Evolutionary conservation across 2,888 invertebrate species (phyloP), one percentile per base, ranked within the genome.

Genomic region (Dione vanillae): DNA sequence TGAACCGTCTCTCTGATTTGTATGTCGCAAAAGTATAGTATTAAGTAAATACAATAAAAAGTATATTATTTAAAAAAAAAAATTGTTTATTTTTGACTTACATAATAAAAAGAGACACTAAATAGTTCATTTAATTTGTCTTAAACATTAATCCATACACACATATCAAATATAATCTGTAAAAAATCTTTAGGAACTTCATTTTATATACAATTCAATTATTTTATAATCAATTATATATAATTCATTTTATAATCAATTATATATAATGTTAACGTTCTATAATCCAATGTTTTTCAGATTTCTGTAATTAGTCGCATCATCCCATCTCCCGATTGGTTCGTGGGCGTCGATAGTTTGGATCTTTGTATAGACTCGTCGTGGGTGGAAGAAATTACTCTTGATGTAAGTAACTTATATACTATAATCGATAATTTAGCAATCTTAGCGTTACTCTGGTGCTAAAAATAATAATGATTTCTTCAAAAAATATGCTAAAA

Each of bases 281-380:
- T 3, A 41, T 41, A 41, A 40, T 40, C 37, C 5, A 12, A 8
- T 64, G 3, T 43, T 41, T 11, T 14, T 0, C 87, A 95, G 95
- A 89, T 96, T 10, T 95, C 95, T 0, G 78, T 95, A 11, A 88
- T 95, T 45, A 86, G 92, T 59, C 94, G 93, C 47, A 89, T 96
- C 70, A 90, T 95, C n/a, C 95, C 95, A 0, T 95, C 95, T 27
- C 95, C 95, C 0, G 95, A 95, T 78, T 95, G 96, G 95, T 95
- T 95, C 78, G 85, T 95, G 0, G 96, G 96, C 12, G 89, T 95
- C 7, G 94, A 95, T 83, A 92, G 94, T 71, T 81, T 95, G 6
- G 91, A 95, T 71, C 88, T 96, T 0, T 95, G 95, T 76, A 83
- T 93, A 0, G 91, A 94, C 65, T 94, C 94, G 0, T 87, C 94